phyloP scores from a whole-genome alignment of 2,797 vertebrate genomes.

The Poeciliopsis infans region DNA sequence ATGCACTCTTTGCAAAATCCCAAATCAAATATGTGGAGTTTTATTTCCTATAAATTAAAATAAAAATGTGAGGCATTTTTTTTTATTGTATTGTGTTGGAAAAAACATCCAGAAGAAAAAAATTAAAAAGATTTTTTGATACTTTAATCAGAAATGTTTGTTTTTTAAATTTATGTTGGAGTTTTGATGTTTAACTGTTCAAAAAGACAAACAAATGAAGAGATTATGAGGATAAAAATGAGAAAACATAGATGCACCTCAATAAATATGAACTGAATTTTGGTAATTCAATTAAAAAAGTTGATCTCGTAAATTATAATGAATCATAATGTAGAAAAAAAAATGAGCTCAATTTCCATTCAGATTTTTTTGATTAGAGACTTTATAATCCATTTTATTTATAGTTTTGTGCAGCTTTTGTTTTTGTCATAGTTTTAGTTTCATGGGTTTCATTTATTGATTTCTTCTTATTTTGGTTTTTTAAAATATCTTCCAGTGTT shows the following conservation, averaged over 20 bases:
- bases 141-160: neutral
- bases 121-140: neutral
- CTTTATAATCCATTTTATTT: neutral
- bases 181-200: neutral
- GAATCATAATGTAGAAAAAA: neutral
- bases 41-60: constrained; percentile 41
- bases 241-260: neutral
- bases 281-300: neutral
- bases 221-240: neutral
- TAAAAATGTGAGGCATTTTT: constrained; percentile 11
- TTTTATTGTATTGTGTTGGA: neutral
- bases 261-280: neutral
- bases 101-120: neutral
- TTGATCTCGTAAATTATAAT: neutral
- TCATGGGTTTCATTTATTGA: neutral
- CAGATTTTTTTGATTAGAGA: neutral
- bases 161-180: neutral
- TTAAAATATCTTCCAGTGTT: neutral
- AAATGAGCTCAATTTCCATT: neutral
- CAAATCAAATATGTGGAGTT: constrained; percentile 5
- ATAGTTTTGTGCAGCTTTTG: neutral
- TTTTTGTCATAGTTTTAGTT: too few relatives aligned
- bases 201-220: neutral
- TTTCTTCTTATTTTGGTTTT: neutral
- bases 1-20: constrained; percentile 22